Evolutionary conservation across 2,888 invertebrate species (phyloP).

Genomic region (Alloplasta piceator): DNA sequence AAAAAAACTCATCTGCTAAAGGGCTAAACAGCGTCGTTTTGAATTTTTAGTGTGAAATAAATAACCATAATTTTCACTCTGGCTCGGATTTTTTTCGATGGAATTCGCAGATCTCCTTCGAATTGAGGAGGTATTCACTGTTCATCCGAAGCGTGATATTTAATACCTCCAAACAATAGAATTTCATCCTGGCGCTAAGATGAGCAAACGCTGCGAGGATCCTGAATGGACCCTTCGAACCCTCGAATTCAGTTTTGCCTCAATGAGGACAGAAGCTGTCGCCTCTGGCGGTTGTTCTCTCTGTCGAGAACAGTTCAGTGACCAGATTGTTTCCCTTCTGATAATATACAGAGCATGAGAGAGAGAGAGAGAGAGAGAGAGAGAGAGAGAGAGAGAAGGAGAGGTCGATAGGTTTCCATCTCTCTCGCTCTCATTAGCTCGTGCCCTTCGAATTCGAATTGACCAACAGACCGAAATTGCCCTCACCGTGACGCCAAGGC

Average conservation of each 20-base stretch:
- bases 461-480: conserved; percentile 52
- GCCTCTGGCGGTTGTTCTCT: conserved; percentile 29
- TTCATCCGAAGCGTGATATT: conserved; percentile 40
- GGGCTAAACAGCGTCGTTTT: too few species aligned
- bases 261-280: conserved; percentile 28
- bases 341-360: conserved; percentile 8
- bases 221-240: conserved; percentile 18
- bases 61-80: too few species aligned
- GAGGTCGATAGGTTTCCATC: too few species aligned
- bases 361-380: too few species aligned
- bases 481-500: conserved; percentile 38
- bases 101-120: not conserved
- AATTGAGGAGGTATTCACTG: not conserved
- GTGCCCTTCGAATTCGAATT: conserved; percentile 27
- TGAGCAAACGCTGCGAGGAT: conserved; percentile 6
- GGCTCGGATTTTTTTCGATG: not conserved
- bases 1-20: too few species aligned
- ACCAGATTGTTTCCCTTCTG: conserved; percentile 18
- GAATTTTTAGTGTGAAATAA: too few species aligned
- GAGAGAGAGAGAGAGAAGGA: too few species aligned
- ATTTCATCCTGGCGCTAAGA: conserved; percentile 16
- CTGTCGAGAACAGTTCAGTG: conserved; percentile 41
- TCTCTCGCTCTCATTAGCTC: conserved; percentile 14
- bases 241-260: conserved; percentile 42
- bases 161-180: conserved; percentile 43